Conservation (phyloP, 2,888 invertebrate species). For the Synergus gifuensis region DNA sequence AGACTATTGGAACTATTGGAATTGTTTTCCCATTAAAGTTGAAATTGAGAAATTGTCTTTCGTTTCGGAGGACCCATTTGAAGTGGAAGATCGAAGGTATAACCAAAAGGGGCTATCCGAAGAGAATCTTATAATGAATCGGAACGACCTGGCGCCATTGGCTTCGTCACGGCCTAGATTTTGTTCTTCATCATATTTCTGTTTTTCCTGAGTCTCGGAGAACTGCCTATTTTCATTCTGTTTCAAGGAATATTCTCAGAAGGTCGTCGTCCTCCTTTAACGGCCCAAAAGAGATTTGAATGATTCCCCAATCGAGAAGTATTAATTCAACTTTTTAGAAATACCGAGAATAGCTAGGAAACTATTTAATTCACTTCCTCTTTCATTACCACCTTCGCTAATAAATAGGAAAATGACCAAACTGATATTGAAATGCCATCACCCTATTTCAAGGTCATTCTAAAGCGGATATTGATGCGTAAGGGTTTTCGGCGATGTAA, state of each 20-base stretch:
- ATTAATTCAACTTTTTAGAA: neutral
- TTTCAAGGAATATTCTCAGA: neutral
- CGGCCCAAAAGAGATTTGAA: neutral
- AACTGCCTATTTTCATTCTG: slow-evolving; percentile 26
- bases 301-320: neutral
- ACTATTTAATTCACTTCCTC: slow-evolving; percentile 7
- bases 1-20: neutral
- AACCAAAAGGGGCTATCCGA: slow-evolving; percentile 62
- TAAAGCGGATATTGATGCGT: slow-evolving; percentile 73
- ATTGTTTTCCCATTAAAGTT: slow-evolving; percentile 13
- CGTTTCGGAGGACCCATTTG: slow-evolving; percentile 35
- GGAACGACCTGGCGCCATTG: slow-evolving; percentile 71
- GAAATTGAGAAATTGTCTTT: slow-evolving; percentile 44
- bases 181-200: slow-evolving; percentile 58
- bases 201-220: slow-evolving; percentile 36
- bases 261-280: neutral
- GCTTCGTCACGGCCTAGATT: slow-evolving; percentile 70
- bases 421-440: slow-evolving; percentile 44
- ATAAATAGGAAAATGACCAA: slow-evolving; percentile 37
- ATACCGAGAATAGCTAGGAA: neutral
- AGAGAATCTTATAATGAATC: slow-evolving; percentile 75
- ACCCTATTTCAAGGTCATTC: slow-evolving; percentile 63
- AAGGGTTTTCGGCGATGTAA: slow-evolving; percentile 58
- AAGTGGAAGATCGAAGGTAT: slow-evolving; percentile 50
- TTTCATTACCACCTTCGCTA: neutral